These are phyloP conservation scores for Torymus aiolomorphi DNA, from an alignment of 2,888 invertebrate genomes.

Conservation along the genomic window DNA sequence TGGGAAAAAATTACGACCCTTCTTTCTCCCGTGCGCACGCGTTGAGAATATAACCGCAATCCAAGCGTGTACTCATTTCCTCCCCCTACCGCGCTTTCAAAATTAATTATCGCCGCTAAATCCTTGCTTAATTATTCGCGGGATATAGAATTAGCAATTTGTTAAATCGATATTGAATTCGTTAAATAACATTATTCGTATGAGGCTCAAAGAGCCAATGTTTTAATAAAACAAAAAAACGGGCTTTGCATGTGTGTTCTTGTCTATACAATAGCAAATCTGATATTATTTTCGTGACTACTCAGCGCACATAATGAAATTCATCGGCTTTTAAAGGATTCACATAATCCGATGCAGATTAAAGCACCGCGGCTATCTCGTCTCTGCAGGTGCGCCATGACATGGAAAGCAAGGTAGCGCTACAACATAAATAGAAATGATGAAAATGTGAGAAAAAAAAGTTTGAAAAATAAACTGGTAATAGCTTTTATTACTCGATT, in stretches of 20 bases:
- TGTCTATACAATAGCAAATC: constrained; percentile 6
- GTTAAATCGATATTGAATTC: background rate
- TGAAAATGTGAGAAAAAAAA: constrained; percentile 19
- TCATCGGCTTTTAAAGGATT: constrained; percentile 66
- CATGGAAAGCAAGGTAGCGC: constrained; percentile 19
- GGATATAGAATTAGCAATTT: no score
- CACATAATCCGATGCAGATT: constrained; percentile 68
- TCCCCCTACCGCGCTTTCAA: background rate
- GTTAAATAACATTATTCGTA: background rate
- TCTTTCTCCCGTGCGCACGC: background rate
- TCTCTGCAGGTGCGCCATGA: constrained; percentile 37
- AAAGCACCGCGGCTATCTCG: constrained; percentile 61
- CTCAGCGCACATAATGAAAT: constrained; percentile 63
- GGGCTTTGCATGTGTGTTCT: background rate
- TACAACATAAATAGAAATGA: constrained; percentile 26
- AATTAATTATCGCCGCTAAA: background rate
- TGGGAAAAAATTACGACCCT: constrained; percentile 39
- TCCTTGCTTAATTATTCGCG: no score
- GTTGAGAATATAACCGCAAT: constrained; percentile 5
- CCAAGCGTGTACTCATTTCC: background rate
- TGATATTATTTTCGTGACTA: constrained; percentile 30
- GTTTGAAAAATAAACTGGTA: background rate
- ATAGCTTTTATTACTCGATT: no score
- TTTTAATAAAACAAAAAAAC: no score
- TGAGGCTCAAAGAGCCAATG: no score